Evolutionary conservation across 2,113 vertebrate genomes (phyloP), one percentile per base, ranked within the genome.

Genomic region (Bufo gargarizans): DNA sequence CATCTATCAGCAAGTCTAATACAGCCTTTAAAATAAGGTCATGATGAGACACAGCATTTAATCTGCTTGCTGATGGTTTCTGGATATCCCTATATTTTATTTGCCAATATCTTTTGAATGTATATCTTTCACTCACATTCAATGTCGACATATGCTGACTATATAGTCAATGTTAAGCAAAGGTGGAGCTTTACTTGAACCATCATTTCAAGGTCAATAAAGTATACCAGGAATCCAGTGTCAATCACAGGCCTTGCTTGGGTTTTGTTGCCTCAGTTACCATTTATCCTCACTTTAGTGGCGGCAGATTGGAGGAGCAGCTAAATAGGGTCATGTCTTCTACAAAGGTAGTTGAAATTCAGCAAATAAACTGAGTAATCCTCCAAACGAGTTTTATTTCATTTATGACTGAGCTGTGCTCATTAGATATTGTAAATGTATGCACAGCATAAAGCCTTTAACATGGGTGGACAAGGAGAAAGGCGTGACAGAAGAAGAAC

Each of bases 401-500:
- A 20, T 49, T 43, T 47, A 16, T 22, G 2, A 10, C 20, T 58
- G 22, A 71, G 49, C 20, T 33, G 67, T 14, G 22, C 55, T 56
- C n/a, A 33, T 56, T 72, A 56, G 50, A 53, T 74, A 85, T 85
- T 19, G 8, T 72, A 56, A 19, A 85, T 72, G 55, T 47, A 56
- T 58, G 50, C 20, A 58, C 43, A 74, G 65, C 43, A 47, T 72
- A 43, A 85, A 85, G 49, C 50, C 83, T 56, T 74, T 49, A 55
- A 43, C 13, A 82, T 82, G 83, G 50, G 50, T 74, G 67, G 77
- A 22, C 61, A 65, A 56, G 4, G 10, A 8, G 53, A 2, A 61
- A 45, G 77, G 65, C 20, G 74, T 88, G 84, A 77, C 85, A 90
- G 84, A 84, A 63, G 56, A 47, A 45, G 87, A 53, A 77, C 67